Evolutionary conservation across 2,888 invertebrate genomes (phyloP).

Genomic region (Argynnis bischoffii): DNA sequence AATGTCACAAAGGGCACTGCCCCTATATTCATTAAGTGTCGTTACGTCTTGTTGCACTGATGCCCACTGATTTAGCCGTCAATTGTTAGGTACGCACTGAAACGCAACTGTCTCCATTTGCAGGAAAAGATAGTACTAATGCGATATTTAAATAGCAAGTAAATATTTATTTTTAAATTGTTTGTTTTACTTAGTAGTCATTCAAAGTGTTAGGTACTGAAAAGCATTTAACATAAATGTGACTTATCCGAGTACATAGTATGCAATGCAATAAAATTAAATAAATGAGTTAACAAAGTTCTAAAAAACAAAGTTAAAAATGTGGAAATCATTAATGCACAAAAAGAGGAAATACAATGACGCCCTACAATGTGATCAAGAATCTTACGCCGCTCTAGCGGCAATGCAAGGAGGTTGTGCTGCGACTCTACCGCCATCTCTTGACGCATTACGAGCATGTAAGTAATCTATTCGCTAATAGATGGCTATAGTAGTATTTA

Average conservation of each 20-base stretch:
- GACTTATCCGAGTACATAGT: constrained; percentile 4
- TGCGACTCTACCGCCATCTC: constrained; percentile 78
- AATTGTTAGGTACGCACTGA: constrained; percentile 51
- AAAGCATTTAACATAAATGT: constrained; percentile 3
- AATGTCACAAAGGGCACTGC: constrained; percentile 58
- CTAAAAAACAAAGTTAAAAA: constrained; percentile 68
- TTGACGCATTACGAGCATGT: constrained; percentile 78
- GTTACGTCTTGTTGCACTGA: constrained; percentile 60
- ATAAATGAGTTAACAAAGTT: constrained; percentile 73
- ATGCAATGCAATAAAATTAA: constrained; percentile 43
- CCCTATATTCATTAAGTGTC: constrained; percentile 66
- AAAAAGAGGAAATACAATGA: constrained; percentile 77
- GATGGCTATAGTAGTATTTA: constrained; percentile 50
- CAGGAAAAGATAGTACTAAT: constrained; percentile 27
- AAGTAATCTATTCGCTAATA: constrained; percentile 69
- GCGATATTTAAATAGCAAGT: neutral
- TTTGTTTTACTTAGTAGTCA: neutral
- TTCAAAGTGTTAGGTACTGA: neutral
- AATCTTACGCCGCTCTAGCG: constrained; percentile 75
- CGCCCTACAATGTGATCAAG: constrained; percentile 66
- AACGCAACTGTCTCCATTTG: constrained; percentile 39
- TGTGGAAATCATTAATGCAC: constrained; percentile 77
- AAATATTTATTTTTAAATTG: neutral
- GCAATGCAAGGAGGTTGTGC: constrained; percentile 75
- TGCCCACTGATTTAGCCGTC: constrained; percentile 63